Base-by-base conservation (phyloP, 2,113 vertebrate species). In the Arothron firmamentum region DNA sequence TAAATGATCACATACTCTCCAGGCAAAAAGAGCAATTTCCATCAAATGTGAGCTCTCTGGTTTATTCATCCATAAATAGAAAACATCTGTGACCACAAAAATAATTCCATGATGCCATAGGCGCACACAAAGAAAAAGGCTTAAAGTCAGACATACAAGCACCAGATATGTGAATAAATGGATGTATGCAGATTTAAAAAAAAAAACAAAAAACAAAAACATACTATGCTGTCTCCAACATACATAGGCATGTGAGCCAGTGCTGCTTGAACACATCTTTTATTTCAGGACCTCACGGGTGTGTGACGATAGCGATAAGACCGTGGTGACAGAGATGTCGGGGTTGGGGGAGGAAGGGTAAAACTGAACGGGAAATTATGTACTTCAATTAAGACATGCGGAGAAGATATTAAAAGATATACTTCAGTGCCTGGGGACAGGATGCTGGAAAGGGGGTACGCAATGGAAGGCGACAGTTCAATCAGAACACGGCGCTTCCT, bases 301-400 rank as follows among this genome's bases (percentile, higher is more conserved):
- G 80, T 85, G 85, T 87, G 85, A 88, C 79, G 65, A 80, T 51
- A 25, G 73, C 85, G 85, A 90, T 87, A 88, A 83, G 81, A 79
- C 77, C 25, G 65, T 55, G 66, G 73, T 82, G 84, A 87, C 86
- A 83, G 82, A 86, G 86, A 87, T 82, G 84, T 87, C 68, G 68
- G 62, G 23, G 52, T 42, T 48, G 47, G 48, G 28, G 43, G 42
- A 53, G 42, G 19, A 17, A 47, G 59, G 51, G 12, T 68, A 62
- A 87, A 82, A 89, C 77, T 70, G 75, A 87, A 88, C 75, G 65
- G 85, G 80, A 83, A 90, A 90, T 89, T 73, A 90, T 87, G 81
- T 81, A 84, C 83, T 86, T 86, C 88, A 84, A 88, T 89, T 90
- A 88, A 87, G 85, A 86, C 80, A 73, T 16, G 70, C 42, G 16